Conservation (phyloP, 2,113 vertebrate genomes). For the Gila orcuttii region DNA sequence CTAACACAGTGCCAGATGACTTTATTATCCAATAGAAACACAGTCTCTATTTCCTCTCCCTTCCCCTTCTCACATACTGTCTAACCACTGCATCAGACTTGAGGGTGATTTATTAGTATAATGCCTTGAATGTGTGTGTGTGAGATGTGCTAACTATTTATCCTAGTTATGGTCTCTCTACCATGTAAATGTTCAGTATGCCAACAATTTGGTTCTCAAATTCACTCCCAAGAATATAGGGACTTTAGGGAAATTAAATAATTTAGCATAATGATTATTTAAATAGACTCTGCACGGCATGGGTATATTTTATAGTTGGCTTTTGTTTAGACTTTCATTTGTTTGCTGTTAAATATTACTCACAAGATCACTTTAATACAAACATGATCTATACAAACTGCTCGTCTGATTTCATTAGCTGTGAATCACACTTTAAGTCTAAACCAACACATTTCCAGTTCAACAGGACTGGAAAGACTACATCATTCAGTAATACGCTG, state of each 20-base stretch:
- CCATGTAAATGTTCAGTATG: background rate
- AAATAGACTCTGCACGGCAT: constrained; percentile 10
- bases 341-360: background rate
- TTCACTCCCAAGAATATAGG: background rate
- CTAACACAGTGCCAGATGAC: constrained; percentile 30
- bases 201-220: background rate
- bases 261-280: background rate
- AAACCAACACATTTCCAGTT: constrained; percentile 3
- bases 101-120: background rate
- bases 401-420: constrained; percentile 8
- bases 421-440: constrained; percentile 9
- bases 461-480: constrained; percentile 19
- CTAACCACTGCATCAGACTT: background rate
- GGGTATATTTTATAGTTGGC: background rate
- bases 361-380: background rate
- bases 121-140: background rate
- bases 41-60: background rate
- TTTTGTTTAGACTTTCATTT: constrained; percentile 3
- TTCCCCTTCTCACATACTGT: background rate
- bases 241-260: background rate
- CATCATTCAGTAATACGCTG: background rate
- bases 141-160: background rate
- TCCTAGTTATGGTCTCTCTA: background rate
- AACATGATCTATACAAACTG: background rate
- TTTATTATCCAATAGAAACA: constrained; percentile 39